Evolutionary conservation across 2,888 invertebrate genomes (phyloP).

Genomic region (Drosophila sordidula): DNA sequence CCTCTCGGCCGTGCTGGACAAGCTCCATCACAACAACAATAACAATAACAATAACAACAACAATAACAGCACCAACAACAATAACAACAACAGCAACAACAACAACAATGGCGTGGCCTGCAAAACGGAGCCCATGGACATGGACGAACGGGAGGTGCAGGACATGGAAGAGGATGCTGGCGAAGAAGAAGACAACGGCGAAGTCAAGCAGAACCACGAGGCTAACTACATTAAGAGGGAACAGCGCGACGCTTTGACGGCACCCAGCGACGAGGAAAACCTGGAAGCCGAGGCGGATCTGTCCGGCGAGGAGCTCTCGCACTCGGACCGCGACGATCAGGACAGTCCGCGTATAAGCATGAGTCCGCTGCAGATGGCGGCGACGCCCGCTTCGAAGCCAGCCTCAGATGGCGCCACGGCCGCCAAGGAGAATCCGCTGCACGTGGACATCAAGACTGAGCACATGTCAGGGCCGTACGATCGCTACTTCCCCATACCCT

Average conservation of each 20-base stretch:
- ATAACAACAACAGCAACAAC: slow-evolving; percentile 68
- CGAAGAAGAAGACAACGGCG: slow-evolving; percentile 31
- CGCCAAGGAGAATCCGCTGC: slow-evolving; percentile 82
- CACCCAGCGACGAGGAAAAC: slow-evolving; percentile 80
- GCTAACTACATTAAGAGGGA: slow-evolving; percentile 69
- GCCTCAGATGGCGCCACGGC: slow-evolving; percentile 26
- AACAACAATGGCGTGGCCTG: slow-evolving; percentile 62
- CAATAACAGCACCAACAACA: slow-evolving; percentile 69
- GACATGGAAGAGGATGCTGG: slow-evolving; percentile 45
- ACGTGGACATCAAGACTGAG: slow-evolving; percentile 85
- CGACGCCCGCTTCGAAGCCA: slow-evolving; percentile 39
- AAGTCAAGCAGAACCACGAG: slow-evolving; percentile 44
- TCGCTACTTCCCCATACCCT: slow-evolving; percentile 85
- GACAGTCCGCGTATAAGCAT: slow-evolving; percentile 83
- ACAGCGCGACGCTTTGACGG: slow-evolving; percentile 34
- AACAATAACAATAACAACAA: slow-evolving; percentile 85
- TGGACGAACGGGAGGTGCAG: slow-evolving; percentile 60
- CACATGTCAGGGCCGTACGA: slow-evolving; percentile 84
- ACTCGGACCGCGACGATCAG: slow-evolving; percentile 66
- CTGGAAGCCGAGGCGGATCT: slow-evolving; percentile 71
- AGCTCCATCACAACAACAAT: slow-evolving; percentile 87
- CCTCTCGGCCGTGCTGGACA: slow-evolving; percentile 92
- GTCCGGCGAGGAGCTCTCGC: slow-evolving; percentile 75
- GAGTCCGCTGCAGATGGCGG: slow-evolving; percentile 82
- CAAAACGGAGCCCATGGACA: slow-evolving; percentile 72